Percentiles rank a stretch among this genome's conserved stretches.
These are phyloP conservation scores for Aurelia aurita DNA, from an alignment of 30 jellyfish, hydroid and myxozoan species.

Conservation along the genomic window DNA sequence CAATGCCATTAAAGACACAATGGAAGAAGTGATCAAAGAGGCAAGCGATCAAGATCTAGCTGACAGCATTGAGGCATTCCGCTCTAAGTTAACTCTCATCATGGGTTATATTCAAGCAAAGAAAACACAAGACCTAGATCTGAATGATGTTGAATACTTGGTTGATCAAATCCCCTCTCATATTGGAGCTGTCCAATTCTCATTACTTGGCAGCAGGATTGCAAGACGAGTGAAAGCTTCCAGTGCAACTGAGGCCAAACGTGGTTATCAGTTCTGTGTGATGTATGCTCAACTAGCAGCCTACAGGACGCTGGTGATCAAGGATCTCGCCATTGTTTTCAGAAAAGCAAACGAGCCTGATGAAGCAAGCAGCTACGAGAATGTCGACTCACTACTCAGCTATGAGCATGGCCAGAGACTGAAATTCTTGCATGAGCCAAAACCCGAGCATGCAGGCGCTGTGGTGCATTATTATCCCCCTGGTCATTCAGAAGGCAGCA, in stretches of 20 bases:
- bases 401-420: not conserved
- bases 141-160: conserved; percentile 19
- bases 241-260: conserved; percentile 29
- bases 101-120: conserved; percentile 19
- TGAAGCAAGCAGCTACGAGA: too few relatives aligned
- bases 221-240: conserved; percentile 14
- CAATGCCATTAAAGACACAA: conserved; percentile 37
- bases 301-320: conserved; percentile 7
- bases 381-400: too few relatives aligned
- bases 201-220: conserved; percentile 9
- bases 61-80: conserved; percentile 16
- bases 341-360: not conserved
- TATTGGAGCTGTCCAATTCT: conserved; percentile 36
- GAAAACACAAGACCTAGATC: conserved; percentile 19
- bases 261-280: conserved; percentile 18
- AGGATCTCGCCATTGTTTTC: conserved; percentile 8
- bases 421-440: conserved; percentile 22
- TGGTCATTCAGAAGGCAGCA: conserved; percentile 31
- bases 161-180: conserved; percentile 25
- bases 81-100: conserved; percentile 12
- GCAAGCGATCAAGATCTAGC: conserved; percentile 39
- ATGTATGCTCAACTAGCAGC: conserved; percentile 33
- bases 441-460: conserved; percentile 26
- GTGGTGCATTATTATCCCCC: conserved; percentile 28
- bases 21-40: conserved; percentile 27